phyloP scores from a whole-genome alignment of 2,888 invertebrate genomes.

The Drosophila meridiana region DNA sequence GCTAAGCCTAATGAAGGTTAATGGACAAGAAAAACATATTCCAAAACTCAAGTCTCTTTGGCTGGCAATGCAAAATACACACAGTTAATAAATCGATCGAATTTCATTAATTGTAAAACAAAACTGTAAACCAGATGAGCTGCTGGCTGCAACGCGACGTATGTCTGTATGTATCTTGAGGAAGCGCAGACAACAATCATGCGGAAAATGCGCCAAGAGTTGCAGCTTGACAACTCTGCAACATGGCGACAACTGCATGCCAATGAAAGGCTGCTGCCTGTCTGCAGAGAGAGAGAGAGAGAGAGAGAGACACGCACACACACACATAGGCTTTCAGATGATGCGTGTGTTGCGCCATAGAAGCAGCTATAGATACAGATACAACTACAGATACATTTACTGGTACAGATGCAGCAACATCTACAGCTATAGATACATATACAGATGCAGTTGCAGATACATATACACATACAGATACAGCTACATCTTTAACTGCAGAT shows the following conservation, averaged over 20 bases:
- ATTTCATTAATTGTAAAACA: slow-evolving; percentile 82
- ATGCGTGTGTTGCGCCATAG: slow-evolving; percentile 35
- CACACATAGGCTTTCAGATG: slow-evolving; percentile 21
- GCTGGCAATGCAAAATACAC: slow-evolving; percentile 37
- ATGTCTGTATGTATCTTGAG: slow-evolving; percentile 39
- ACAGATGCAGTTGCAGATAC: slow-evolving; percentile 12
- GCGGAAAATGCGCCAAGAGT: slow-evolving; percentile 66
- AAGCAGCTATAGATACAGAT: slow-evolving; percentile 8
- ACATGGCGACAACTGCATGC: slow-evolving; percentile 68
- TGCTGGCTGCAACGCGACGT: neutral
- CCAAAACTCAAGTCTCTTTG: slow-evolving; percentile 28
- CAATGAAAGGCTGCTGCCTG: slow-evolving; percentile 59
- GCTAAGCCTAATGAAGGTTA: slow-evolving; percentile 77
- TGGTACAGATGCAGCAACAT: slow-evolving; percentile 26
- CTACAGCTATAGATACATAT: slow-evolving; percentile 3
- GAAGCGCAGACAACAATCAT: slow-evolving; percentile 66
- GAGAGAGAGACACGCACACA: slow-evolving; percentile 1
- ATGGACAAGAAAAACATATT: slow-evolving; percentile 60
- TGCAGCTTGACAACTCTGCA: slow-evolving; percentile 34
- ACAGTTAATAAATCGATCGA: slow-evolving; percentile 82
- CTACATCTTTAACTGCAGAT: slow-evolving; percentile 11
- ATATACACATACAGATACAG: slow-evolving; percentile 17
- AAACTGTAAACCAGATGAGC: slow-evolving; percentile 58
- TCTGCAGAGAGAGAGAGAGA: slow-evolving; percentile 23
- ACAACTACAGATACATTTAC: neutral